Conservation (phyloP, 2,888 invertebrate species). For the Ctena decussata region DNA sequence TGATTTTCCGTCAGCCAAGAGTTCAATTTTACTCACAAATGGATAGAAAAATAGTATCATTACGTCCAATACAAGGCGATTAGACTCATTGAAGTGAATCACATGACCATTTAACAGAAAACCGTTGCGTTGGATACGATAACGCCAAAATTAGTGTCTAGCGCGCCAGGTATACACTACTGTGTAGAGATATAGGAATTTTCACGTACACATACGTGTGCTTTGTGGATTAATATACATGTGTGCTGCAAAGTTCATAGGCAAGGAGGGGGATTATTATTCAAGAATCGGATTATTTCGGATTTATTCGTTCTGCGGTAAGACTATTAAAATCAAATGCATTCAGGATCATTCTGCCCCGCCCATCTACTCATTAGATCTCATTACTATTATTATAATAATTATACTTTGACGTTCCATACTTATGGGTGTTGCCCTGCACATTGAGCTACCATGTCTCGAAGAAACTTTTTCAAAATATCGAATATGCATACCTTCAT, state of each 20-base stretch:
- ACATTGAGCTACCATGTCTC: too few relatives aligned
- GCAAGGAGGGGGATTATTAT: constrained; percentile 1
- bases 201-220: neutral
- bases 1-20: neutral
- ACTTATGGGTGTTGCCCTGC: too few relatives aligned
- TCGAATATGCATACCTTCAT: too few relatives aligned
- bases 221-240: neutral
- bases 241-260: neutral
- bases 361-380: too few relatives aligned
- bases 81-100: neutral
- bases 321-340: neutral
- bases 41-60: neutral
- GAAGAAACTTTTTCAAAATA: too few relatives aligned
- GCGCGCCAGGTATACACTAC: neutral
- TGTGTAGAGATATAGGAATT: neutral
- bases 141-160: constrained; percentile 10
- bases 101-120: neutral
- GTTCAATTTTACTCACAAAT: neutral
- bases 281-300: constrained; percentile 1
- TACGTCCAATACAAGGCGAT: neutral
- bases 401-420: too few relatives aligned
- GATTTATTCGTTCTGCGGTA: neutral
- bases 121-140: constrained; percentile 1
- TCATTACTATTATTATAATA: too few relatives aligned
- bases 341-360: neutral